Base-by-base conservation (phyloP, 2,113 vertebrate species). In the Rousettus leschenaultii region DNA sequence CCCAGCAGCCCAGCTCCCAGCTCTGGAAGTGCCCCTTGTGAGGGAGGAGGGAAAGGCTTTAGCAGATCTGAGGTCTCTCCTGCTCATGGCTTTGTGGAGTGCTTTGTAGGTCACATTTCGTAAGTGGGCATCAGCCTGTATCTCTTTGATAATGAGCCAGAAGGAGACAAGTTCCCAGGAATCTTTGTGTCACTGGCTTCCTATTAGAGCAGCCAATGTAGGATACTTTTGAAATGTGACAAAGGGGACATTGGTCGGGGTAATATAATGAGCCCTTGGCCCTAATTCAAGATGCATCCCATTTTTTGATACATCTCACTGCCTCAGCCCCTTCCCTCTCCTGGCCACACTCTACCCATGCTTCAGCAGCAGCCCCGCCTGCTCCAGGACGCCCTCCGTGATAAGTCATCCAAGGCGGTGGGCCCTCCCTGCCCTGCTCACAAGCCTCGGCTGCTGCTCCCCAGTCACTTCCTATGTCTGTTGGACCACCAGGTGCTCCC, bases 381-480 rank as follows among this genome's bases (percentile, higher is more conserved):
- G 5, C 68, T 61, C 89, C 48, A 61, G 80, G 65, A 77, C 55
- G 73, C 51, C 68, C 53, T 63, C 53, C 24, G 33, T 22, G 22
- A 48, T 24, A 28, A 43, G 38, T 38, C 77, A 59, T 7, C 11
- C 70, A 6, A 14, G 15, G 57, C 45, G 22, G 26, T 0, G 0
- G 8, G 40, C 83, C 22, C 51, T 68, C 83, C 33, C 4, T 19
- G 53, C 4, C 28, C 51, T 7, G 6, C 93, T 73, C 45, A 1
- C 0, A 1, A 13, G 5, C 22, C 70, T 11, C 11, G 26, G 40
- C 65, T 10, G 43, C 66, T 3, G 7, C 14, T 79, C 13, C 61
- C 16, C 11, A 21, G 1, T 15, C 33, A 51, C 61, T 6, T 48
- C 79, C 21, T 0, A 1, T 13, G 35, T 71, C 93, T 48, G 24